These are phyloP conservation scores for Acanthoscelides obtectus DNA, from an alignment of 2,888 invertebrate species.

Conservation along the genomic window DNA sequence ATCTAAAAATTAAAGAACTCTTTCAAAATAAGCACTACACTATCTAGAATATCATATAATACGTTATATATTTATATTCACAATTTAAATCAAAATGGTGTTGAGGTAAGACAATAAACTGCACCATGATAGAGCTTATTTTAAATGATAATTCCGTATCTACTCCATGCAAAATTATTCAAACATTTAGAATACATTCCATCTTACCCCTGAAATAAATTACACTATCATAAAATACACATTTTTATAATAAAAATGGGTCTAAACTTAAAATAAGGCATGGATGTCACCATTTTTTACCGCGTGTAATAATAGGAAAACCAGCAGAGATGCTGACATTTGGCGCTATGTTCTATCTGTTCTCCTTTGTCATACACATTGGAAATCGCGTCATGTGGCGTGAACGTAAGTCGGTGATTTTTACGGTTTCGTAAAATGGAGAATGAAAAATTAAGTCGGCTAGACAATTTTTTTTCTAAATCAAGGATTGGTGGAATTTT, in stretches of 20 bases:
- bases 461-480: background rate
- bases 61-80: background rate
- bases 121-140: background rate
- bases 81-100: constrained; percentile 9
- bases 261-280: constrained; percentile 2
- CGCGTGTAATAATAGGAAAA: constrained; percentile 8
- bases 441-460: constrained; percentile 2
- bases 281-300: constrained; percentile 11
- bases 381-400: background rate
- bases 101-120: constrained; percentile 7
- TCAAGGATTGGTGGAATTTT: background rate
- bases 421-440: constrained; percentile 5
- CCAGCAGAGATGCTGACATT: background rate
- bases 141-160: background rate
- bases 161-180: background rate
- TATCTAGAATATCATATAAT: background rate
- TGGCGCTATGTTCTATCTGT: background rate
- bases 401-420: constrained; percentile 1
- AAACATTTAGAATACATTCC: background rate
- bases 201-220: constrained; percentile 10
- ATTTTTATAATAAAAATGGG: constrained; percentile 9
- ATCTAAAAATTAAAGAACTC: constrained; percentile 3
- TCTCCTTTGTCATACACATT: background rate
- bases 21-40: background rate
- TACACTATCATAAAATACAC: constrained; percentile 11